Evolutionary conservation across 2,888 invertebrate species (phyloP).

Genomic region (Tineola bisselliella): DNA sequence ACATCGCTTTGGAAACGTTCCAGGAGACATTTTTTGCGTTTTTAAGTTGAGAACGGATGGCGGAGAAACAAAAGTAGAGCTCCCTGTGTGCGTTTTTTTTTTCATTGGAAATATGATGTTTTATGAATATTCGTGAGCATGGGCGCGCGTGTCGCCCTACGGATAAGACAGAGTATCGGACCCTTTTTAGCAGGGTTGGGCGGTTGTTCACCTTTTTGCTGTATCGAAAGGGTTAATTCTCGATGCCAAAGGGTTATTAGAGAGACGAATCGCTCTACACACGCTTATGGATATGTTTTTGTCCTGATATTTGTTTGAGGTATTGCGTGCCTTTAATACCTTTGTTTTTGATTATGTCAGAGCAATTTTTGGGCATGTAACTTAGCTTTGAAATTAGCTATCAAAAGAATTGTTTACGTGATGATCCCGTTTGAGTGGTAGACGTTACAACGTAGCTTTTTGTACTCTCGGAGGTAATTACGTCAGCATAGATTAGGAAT

Average conservation of each 20-base stretch:
- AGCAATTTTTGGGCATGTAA: slow-evolving; percentile 10
- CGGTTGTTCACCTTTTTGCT: slow-evolving; percentile 56
- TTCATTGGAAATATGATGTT: slow-evolving; percentile 24
- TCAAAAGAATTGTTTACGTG: slow-evolving; percentile 12
- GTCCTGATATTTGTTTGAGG: slow-evolving; percentile 35
- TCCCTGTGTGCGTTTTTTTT: slow-evolving; percentile 18
- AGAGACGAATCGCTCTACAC: slow-evolving; percentile 30
- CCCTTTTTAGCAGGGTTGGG: slow-evolving; percentile 38
- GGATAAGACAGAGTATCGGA: slow-evolving; percentile 29
- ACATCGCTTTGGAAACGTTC: slow-evolving; percentile 41
- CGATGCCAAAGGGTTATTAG: slow-evolving; percentile 46
- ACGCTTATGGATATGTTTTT: slow-evolving; percentile 38
- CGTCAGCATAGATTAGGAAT: slow-evolving; percentile 7
- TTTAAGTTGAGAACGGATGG: slow-evolving; percentile 12
- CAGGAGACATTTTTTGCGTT: slow-evolving; percentile 36
- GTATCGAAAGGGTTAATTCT: slow-evolving; percentile 61
- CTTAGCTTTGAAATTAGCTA: slow-evolving; percentile 7
- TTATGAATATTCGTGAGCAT: slow-evolving; percentile 55
- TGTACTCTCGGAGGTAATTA: slow-evolving; percentile 6
- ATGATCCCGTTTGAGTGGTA: slow-evolving; percentile 6
- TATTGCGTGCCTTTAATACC: slow-evolving; percentile 45
- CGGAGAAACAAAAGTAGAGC: slow-evolving; percentile 29
- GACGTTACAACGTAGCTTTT: neutral
- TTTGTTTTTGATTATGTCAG: slow-evolving; percentile 34
- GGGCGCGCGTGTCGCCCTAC: slow-evolving; percentile 39